Evolutionary conservation across 2,113 vertebrate genomes (phyloP), one percentile per base, ranked within the genome.

Genomic region (Micromys minutus): DNA sequence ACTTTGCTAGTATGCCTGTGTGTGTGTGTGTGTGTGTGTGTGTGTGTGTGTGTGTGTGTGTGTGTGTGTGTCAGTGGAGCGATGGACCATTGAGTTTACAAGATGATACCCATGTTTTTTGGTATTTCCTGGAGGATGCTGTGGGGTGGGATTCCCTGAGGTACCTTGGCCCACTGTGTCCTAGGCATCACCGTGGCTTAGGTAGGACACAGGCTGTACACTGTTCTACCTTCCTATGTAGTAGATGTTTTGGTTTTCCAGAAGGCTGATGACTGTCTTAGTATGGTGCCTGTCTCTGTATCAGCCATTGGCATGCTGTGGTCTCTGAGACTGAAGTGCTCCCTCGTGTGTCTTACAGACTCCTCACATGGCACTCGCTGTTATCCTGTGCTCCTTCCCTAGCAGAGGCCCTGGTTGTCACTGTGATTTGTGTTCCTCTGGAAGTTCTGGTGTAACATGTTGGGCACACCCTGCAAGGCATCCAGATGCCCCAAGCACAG

Each of bases 171-270:
- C 63, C 4, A 5, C 39, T 5, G 45, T 61, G 69, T 34, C n/a
- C 24, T 8, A 26, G 94, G 57, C 13, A 63, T 39, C 45, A 42
- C 67, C 5, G 5, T 7, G 52, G 72, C 57, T 42, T 2, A 29
- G 42, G 6, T 39, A 21, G n/a, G 87, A 69, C 16, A 5, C 15
- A 0, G 3, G 16, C 4, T 0, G 0, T 5, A 2, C 3, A 3
- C 42, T 69, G 0, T 34, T 8, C 31, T 39, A 0, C 26, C 42
- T 36, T 76, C 17, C 31, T 29, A 0, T 42, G 26, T 7, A 39
- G 42, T 3, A 10, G 57, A 6, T 17, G 57, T 36, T n/a, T 39
- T 45, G 26, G n/a, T n/a, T 57, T 89, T 26, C 77, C 26, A 3
- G 39, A 13, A 47, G 31, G 26, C 12, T 1, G 5, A 2, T 4